These are phyloP conservation scores for Cotesia chilonis DNA, from an alignment of 1,140 invertebrate genomes.

Conservation along the genomic window DNA sequence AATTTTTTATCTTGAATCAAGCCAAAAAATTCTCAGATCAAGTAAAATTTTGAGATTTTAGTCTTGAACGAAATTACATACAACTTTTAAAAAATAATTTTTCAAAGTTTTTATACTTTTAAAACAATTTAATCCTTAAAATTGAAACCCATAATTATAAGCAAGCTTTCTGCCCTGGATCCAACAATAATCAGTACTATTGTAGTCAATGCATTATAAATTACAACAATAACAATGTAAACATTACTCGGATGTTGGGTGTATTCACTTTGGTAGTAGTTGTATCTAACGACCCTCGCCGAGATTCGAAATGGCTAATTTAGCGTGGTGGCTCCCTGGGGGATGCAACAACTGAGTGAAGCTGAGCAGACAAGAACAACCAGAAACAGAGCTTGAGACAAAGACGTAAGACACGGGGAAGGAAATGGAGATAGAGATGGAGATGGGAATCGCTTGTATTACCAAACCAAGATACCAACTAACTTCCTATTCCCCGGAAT, in stretches of 20 bases:
- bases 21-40: too few relatives aligned
- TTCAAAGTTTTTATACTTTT: too few relatives aligned
- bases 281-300: constrained; percentile 50
- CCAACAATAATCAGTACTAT: too few relatives aligned
- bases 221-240: constrained; percentile 29
- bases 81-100: too few relatives aligned
- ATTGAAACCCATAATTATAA: too few relatives aligned
- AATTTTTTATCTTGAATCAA: too few relatives aligned
- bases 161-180: too few relatives aligned
- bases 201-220: constrained; percentile 12
- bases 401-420: constrained; percentile 8
- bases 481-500: neutral
- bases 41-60: too few relatives aligned
- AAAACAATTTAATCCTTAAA: too few relatives aligned
- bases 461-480: constrained; percentile 18
- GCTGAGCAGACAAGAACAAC: constrained; percentile 35
- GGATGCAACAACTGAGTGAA: constrained; percentile 42
- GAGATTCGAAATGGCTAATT: constrained; percentile 67
- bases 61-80: too few relatives aligned
- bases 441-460: constrained; percentile 17
- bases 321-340: constrained; percentile 57
- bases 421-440: constrained; percentile 33
- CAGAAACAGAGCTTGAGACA: constrained; percentile 11
- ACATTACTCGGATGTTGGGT: constrained; percentile 24
- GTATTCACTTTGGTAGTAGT: constrained; percentile 34